Evolutionary conservation across 2,113 vertebrate species (phyloP), one percentile per base, ranked within the genome.

Genomic region (Phalacrocorax pelagicus): DNA sequence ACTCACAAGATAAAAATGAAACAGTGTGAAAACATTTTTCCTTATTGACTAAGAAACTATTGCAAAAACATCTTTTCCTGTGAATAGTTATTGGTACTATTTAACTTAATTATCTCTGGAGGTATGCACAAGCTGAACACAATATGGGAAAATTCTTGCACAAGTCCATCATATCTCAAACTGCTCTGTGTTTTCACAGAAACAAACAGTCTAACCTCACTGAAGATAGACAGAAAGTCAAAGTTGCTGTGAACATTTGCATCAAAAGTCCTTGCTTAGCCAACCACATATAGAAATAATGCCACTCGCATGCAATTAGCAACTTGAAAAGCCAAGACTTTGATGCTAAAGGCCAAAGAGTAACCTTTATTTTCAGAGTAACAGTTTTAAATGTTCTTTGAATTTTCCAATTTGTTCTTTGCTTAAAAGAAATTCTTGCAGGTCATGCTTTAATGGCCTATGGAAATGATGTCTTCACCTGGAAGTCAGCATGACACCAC

Each of bases 51-150:
- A 92, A 88, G 85, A 73, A 93, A 84, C 26, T 61, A 78, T 67
- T 92, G 85, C 57, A 88, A 94, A 95, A 95, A 93, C 65, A 73
- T 18, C 40, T 19, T 78, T 88, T 88, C 66, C 78, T 74, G 51
- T 90, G 72, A 86, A 51, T 54, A 77, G 47, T 55, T 92, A 51
- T 55, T 95, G 65, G 86, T 87, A 20, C 52, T 87, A 65, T 61
- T 91, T 72, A 63, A 69, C 78, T 58, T 40, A 57, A 81, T 94
- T 92, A 78, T 42, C 77, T 81, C 84, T 79, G 73, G 72, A 52
- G 75, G 73, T 52, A 59, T 42, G 73, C 54, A 85, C 49, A 87
- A 75, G 49, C 81, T 66, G 81, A 91, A 90, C 49, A 30, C 65
- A 27, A 42, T 36, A n/a, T 51, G 71, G 77, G 77, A 84, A 85